These are phyloP conservation scores for Ennomos erosarius DNA, from an alignment of 2,888 invertebrate species.

Conservation along the genomic window DNA sequence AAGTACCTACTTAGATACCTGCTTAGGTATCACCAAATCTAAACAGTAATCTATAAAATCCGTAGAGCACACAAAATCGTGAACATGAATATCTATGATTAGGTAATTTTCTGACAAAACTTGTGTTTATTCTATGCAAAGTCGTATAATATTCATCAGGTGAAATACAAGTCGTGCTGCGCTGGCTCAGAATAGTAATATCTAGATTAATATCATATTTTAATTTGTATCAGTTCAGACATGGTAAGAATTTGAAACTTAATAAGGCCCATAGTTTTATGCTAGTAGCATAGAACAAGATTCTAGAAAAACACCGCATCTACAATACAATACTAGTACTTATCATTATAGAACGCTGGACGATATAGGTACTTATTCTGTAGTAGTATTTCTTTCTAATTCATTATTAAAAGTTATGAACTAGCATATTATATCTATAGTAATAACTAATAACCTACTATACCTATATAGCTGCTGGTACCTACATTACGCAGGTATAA, in stretches of 20 bases:
- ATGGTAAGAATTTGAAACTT: conserved; percentile 56
- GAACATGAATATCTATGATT: conserved; percentile 27
- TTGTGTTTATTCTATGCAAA: conserved; percentile 55
- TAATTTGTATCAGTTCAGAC: conserved; percentile 71
- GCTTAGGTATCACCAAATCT: too few species aligned
- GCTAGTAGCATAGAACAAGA: not conserved
- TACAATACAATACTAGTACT: too few species aligned
- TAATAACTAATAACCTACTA: too few species aligned
- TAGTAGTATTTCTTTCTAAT: too few species aligned
- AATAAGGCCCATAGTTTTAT: conserved; percentile 3
- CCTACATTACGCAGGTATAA: too few species aligned
- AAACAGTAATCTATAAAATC: conserved; percentile 1
- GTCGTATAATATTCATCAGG: conserved; percentile 72
- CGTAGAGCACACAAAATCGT: conserved; percentile 27
- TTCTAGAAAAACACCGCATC: too few species aligned
- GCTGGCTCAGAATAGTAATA: conserved; percentile 66
- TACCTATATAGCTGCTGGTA: too few species aligned
- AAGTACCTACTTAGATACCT: too few species aligned
- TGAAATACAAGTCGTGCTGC: conserved; percentile 73
- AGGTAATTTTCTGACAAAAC: conserved; percentile 39
- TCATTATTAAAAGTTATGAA: too few species aligned
- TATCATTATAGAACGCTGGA: too few species aligned
- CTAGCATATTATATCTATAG: too few species aligned
- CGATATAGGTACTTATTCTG: too few species aligned
- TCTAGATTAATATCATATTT: conserved; percentile 65